phyloP scores from a whole-genome alignment of 2,888 invertebrate species.

The Himalopsyche tibetana region DNA sequence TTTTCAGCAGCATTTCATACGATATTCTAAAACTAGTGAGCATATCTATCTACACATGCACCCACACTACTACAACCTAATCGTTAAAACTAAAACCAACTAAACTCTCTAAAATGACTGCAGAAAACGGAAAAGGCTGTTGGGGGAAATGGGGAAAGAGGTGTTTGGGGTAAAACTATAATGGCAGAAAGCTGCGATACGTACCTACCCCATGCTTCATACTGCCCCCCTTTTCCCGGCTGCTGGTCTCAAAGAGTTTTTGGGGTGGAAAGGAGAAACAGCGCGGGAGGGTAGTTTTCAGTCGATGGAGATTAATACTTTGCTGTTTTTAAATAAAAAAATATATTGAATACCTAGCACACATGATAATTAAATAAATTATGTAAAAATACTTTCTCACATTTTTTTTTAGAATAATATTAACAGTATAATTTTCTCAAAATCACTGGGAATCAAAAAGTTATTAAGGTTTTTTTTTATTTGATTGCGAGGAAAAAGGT shows the following conservation, averaged over 20 bases:
- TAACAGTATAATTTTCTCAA: no score
- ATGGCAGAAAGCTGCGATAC: constrained; percentile 51
- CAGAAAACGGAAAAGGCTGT: constrained; percentile 43
- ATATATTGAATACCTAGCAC: background rate
- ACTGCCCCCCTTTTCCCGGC: constrained; percentile 41
- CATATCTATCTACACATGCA: constrained; percentile 39
- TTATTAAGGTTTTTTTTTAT: no score
- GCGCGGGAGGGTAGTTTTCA: constrained; percentile 37
- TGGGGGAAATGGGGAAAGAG: constrained; percentile 46
- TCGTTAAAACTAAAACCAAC: constrained; percentile 63
- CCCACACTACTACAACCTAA: constrained; percentile 51
- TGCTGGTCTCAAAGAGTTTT: constrained; percentile 43
- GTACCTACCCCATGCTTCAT: constrained; percentile 40
- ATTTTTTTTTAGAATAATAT: no score
- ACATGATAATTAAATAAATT: background rate
- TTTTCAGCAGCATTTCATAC: constrained; percentile 1
- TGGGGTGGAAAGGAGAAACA: constrained; percentile 29
- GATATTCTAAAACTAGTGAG: constrained; percentile 36
- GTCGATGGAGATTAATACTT: constrained; percentile 9
- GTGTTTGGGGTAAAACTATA: constrained; percentile 57
- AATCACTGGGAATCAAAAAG: no score
- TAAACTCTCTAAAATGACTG: constrained; percentile 46
- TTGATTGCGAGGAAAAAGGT: no score
- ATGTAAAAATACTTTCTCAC: background rate
- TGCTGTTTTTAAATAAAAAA: constrained; percentile 1